Percentiles rank a stretch among this genome's conserved stretches.
These are phyloP conservation scores for Zaprionus africanus DNA, from an alignment of 1,140 invertebrate species.

Conservation along the genomic window DNA sequence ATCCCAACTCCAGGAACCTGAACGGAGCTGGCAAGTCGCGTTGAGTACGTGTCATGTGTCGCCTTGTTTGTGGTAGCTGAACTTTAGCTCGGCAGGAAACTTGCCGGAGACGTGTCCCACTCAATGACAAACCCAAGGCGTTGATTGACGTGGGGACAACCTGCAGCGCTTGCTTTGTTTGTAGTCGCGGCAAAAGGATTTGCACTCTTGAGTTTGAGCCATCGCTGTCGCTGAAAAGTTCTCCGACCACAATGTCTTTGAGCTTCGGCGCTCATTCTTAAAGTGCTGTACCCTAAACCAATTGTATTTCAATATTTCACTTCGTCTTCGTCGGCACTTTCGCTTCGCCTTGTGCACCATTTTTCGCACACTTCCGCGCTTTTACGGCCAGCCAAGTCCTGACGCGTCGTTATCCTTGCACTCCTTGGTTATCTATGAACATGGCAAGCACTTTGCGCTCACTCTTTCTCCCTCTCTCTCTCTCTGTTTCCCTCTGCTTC, in stretches of 20 bases:
- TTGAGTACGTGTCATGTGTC: slow-evolving; percentile 79
- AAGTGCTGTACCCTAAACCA: slow-evolving; percentile 52
- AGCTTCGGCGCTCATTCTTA: slow-evolving; percentile 8
- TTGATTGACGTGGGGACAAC: slow-evolving; percentile 63
- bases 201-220: slow-evolving; percentile 45
- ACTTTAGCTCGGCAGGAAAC: slow-evolving; percentile 73
- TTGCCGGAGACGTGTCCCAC: slow-evolving; percentile 72
- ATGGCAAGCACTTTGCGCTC: slow-evolving; percentile 61
- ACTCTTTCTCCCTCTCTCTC: not conserved
- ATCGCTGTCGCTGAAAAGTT: slow-evolving; percentile 59
- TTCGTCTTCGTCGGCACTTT: slow-evolving; percentile 55
- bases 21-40: slow-evolving; percentile 31
- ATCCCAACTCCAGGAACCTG: slow-evolving; percentile 27
- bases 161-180: not conserved
- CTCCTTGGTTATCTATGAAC: slow-evolving; percentile 74
- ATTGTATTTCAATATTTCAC: slow-evolving; percentile 81
- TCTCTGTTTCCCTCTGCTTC: slow-evolving; percentile 24
- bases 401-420: slow-evolving; percentile 73
- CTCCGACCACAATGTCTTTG: slow-evolving; percentile 67
- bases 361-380: slow-evolving; percentile 57
- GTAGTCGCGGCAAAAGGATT: slow-evolving; percentile 52
- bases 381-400: slow-evolving; percentile 20
- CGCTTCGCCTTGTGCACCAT: slow-evolving; percentile 63
- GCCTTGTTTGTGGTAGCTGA: slow-evolving; percentile 69
- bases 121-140: slow-evolving; percentile 61